Percentiles rank a stretch among this genome's conserved stretches.
Evolutionary conservation across 2,888 invertebrate species (phyloP).

Genomic region (Piscicola geometra): DNA sequence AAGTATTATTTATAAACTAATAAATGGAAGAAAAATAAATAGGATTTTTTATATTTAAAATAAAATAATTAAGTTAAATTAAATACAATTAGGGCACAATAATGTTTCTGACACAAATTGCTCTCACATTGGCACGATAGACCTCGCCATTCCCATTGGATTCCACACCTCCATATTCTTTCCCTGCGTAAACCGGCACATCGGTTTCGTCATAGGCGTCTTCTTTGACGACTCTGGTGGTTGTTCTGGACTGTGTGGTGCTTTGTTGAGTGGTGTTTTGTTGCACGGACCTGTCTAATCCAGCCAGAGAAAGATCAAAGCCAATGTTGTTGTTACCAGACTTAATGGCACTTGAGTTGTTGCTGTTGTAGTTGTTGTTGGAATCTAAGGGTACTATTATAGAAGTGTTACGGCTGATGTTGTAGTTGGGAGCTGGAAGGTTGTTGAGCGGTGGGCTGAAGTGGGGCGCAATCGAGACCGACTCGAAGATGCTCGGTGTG

Average conservation of each 20-base stretch:
- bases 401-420: not conserved
- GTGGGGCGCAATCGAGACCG: not conserved
- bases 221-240: not conserved
- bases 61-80: too few relatives aligned
- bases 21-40: too few relatives aligned
- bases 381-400: not conserved
- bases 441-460: not conserved
- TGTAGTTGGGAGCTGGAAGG: not conserved
- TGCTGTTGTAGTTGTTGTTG: not conserved
- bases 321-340: not conserved
- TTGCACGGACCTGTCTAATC: not conserved
- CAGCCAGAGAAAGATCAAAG: constrained; percentile 23
- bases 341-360: too few relatives aligned
- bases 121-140: too few relatives aligned
- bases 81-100: too few relatives aligned
- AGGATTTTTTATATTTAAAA: too few relatives aligned
- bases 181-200: not conserved
- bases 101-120: too few relatives aligned
- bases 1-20: too few relatives aligned
- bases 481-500: constrained; percentile 1
- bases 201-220: not conserved
- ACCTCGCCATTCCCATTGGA: too few relatives aligned
- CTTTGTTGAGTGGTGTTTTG: not conserved
- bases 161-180: too few relatives aligned
- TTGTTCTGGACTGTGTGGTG: not conserved